Percentiles rank a stretch among this genome's conserved stretches.
phyloP scores from a whole-genome alignment of 2,797 vertebrate genomes.

The Phalanger gymnotis region DNA sequence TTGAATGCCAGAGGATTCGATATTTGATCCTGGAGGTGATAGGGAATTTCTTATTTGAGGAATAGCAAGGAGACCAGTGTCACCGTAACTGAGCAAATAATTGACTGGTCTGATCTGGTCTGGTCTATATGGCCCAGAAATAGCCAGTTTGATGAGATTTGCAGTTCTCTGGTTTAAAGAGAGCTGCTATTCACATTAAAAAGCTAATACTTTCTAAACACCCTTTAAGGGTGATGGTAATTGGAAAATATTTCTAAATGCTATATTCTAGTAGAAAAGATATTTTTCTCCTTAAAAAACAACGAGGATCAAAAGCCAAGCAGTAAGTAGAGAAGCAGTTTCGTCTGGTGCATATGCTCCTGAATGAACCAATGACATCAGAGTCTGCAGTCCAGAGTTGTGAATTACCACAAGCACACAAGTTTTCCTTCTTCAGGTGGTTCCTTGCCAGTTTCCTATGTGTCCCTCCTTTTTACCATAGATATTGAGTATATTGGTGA shows the following conservation, averaged over 20 bases:
- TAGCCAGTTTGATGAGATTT: neutral
- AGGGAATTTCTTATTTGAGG: neutral
- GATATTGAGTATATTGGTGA: neutral
- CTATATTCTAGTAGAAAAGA: neutral
- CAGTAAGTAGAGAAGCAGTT: neutral
- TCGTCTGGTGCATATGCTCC: neutral
- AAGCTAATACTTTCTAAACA: neutral
- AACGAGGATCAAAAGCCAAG: neutral
- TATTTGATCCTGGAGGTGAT: neutral
- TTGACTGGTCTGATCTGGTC: neutral
- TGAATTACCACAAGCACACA: neutral
- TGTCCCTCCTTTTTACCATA: neutral
- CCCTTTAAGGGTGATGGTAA: neutral
- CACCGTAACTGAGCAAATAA: neutral
- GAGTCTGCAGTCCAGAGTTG: neutral
- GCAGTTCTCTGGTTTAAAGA: neutral
- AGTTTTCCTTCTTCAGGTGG: neutral
- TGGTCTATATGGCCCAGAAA: neutral
- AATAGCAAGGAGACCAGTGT: neutral
- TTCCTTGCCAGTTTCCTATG: neutral
- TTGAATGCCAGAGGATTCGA: neutral
- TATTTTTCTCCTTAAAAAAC: neutral
- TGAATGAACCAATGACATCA: neutral
- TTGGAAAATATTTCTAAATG: neutral
- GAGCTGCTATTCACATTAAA: neutral